These are phyloP conservation scores for Etheostoma perlongum DNA, from an alignment of 2,797 vertebrate genomes.

Conservation along the genomic window DNA sequence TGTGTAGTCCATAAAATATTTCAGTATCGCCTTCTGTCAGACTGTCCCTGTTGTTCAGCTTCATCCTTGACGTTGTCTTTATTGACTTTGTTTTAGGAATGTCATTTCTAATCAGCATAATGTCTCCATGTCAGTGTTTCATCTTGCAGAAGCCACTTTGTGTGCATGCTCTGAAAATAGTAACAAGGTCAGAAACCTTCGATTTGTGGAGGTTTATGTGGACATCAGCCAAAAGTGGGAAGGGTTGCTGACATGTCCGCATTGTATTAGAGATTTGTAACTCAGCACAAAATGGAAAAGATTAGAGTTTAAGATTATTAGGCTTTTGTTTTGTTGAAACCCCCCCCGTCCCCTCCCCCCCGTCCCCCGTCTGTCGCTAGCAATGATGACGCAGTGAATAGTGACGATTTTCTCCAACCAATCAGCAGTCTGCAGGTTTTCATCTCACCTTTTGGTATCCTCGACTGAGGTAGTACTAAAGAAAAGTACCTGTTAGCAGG, in stretches of 20 bases:
- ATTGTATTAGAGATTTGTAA: slow-evolving; percentile 58
- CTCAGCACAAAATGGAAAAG: slow-evolving; percentile 54
- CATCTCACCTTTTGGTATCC: too few relatives aligned
- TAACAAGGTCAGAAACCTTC: slow-evolving; percentile 55
- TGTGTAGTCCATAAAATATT: slow-evolving; percentile 45
- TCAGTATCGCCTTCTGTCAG: slow-evolving; percentile 31
- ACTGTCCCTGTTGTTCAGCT: slow-evolving; percentile 6
- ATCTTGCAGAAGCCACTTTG: slow-evolving; percentile 25
- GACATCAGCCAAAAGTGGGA: slow-evolving; percentile 57
- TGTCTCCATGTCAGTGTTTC: slow-evolving; percentile 14
- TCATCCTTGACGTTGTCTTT: slow-evolving; percentile 21
- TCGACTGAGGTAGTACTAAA: too few relatives aligned
- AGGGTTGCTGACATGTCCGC: slow-evolving; percentile 49
- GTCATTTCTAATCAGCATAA: slow-evolving; percentile 35
- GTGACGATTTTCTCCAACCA: too few relatives aligned
- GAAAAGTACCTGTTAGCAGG: too few relatives aligned
- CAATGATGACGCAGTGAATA: too few relatives aligned
- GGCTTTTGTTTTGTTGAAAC: slow-evolving; percentile 9
- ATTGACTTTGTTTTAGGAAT: slow-evolving; percentile 31
- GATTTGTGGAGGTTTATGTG: slow-evolving; percentile 54
- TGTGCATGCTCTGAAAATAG: slow-evolving; percentile 48
- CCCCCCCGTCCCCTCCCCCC: too few relatives aligned
- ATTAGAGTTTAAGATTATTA: slow-evolving; percentile 27
- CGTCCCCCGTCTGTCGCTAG: too few relatives aligned
- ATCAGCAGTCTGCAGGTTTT: too few relatives aligned